Evolutionary conservation across 92 coral and sea anemone species (phyloP).

Genomic region (Montipora capitata): DNA sequence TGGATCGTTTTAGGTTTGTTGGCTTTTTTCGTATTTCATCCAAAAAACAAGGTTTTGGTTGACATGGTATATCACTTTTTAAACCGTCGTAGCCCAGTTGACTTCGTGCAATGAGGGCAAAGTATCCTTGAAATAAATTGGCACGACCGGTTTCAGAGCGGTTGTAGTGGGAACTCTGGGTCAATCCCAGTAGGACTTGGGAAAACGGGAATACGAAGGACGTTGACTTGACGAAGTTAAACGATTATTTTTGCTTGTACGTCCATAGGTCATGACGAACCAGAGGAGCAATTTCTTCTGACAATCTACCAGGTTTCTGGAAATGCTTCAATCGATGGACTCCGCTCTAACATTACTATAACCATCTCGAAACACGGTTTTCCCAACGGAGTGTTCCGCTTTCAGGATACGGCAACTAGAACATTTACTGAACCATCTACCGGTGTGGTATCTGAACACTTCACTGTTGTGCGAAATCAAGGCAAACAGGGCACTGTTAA

Average conservation of each 20-base stretch:
- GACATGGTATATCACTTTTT: too few species aligned
- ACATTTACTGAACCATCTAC: conserved; percentile 79
- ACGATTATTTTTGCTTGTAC: not conserved
- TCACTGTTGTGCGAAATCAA: conserved; percentile 79
- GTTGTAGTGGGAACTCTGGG: too few species aligned
- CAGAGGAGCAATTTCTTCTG: conserved; percentile 85
- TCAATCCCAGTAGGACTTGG: too few species aligned
- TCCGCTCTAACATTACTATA: conserved; percentile 87
- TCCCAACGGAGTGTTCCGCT: conserved; percentile 94
- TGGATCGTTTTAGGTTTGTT: too few species aligned
- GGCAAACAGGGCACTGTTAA: conserved; percentile 89
- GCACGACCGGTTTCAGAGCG: too few species aligned
- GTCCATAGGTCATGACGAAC: conserved; percentile 73
- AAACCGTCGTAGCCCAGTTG: too few species aligned
- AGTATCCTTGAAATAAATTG: too few species aligned
- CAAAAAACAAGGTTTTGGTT: too few species aligned
- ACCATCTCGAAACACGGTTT: conserved; percentile 88
- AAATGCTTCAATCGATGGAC: conserved; percentile 85
- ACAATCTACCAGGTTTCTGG: conserved; percentile 83
- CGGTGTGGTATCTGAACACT: conserved; percentile 43
- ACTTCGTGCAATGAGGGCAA: too few species aligned
- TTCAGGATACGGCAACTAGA: conserved; percentile 71
- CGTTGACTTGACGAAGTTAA: not conserved
- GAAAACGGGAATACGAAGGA: too few species aligned
- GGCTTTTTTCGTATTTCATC: too few species aligned